Evolutionary conservation across 2,797 vertebrate genomes (phyloP), one percentile per base, ranked within the genome.

Genomic region (Acanthurus lineatus): DNA sequence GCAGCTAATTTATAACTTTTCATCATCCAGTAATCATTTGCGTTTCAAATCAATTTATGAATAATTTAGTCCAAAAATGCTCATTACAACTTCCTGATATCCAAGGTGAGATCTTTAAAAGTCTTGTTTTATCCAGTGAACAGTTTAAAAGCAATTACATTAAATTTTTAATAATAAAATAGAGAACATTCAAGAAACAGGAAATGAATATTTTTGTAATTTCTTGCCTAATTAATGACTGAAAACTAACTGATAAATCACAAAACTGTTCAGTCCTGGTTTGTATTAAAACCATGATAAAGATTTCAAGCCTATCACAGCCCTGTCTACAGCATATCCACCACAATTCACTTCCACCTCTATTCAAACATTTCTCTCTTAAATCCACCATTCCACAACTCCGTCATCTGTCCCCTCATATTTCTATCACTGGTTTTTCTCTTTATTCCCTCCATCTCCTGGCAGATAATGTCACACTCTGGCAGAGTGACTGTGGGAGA

Each of bases 401-500:
- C 28, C 28, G 51, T 67, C 52, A 47, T 45, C 45, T 5, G 12
- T 58, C 20, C 25, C 22, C 0, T 73, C 69, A 82, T 64, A 80
- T 73, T 82, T 84, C 17, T 66, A 11, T 76, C 25, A 6, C 53
- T n/a, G 44, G 38, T 76, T 73, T 60, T 28, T 65, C 71, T 8
- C 38, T 68, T 74, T 63, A 57, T 65, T 81, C 65, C 75, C 68
- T 72, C 51, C 59, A 22, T 67, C 71, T 72, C 63, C 69, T 49
- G 74, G 57, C 88, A 67, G 77, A 15, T 40, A 45, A 48, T 83
- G 73, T 85, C 78, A 77, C 60, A 53, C 69, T 49, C 67, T 44
- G 71, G 69, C 83, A 85, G 66, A 44, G 72, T 59, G 85, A 81
- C 74, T 52, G 85, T 60, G 69, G 73, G 45, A 67, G 82, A 84